Conservation (phyloP, 1,140 invertebrate species). For the Paralvinella palmiformis region DNA sequence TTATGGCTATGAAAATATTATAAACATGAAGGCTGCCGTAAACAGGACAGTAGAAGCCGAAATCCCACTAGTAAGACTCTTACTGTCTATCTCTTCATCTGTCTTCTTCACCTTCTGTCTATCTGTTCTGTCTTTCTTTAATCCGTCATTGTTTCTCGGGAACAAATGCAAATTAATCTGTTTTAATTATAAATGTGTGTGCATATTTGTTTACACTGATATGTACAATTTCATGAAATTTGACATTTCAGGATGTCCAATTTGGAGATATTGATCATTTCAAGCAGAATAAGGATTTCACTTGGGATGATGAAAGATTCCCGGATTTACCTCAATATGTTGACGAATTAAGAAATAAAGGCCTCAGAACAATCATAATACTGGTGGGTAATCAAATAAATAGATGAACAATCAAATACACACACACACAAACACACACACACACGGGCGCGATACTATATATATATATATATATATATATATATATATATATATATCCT, state of each 20-base stretch:
- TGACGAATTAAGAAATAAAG: slow-evolving; percentile 38
- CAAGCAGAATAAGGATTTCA: slow-evolving; percentile 47
- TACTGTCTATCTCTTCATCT: not conserved
- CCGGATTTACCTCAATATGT: slow-evolving; percentile 46
- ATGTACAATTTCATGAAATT: not conserved
- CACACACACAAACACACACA: too few species aligned
- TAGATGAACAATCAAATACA: too few species aligned
- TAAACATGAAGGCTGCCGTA: slow-evolving; percentile 32
- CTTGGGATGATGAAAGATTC: slow-evolving; percentile 43
- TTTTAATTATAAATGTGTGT: not conserved
- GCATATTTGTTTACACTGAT: not conserved
- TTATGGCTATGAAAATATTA: slow-evolving; percentile 40
- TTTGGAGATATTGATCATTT: slow-evolving; percentile 54
- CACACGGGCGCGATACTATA: too few species aligned
- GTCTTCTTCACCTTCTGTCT: not conserved
- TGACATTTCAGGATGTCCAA: slow-evolving; percentile 42
- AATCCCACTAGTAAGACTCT: slow-evolving; percentile 39
- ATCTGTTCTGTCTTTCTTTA: not conserved
- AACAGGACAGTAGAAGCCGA: slow-evolving; percentile 28
- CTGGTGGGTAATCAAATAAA: slow-evolving; percentile 32
- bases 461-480: too few species aligned
- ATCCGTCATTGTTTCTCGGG: not conserved
- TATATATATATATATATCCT: too few species aligned
- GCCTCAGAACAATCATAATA: slow-evolving; percentile 49
- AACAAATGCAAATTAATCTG: not conserved